Conservation (phyloP, 2,888 invertebrate genomes). For the Omphaloscelis lunosa region DNA sequence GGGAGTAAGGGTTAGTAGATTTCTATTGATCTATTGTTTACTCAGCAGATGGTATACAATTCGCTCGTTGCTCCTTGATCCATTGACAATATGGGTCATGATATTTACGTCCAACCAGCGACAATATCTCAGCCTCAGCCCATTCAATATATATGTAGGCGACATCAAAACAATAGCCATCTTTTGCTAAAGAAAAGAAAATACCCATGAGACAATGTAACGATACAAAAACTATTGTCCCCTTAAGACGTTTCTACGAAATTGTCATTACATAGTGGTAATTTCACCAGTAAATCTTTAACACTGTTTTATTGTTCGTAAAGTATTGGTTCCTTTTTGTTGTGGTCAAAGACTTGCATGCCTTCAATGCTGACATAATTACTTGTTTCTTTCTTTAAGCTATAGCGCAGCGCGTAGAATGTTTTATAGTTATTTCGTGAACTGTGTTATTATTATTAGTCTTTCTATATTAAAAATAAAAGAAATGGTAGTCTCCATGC, state of each 20-base stretch:
- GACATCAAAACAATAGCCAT: constrained; percentile 46
- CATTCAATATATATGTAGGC: constrained; percentile 34
- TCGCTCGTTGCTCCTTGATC: constrained; percentile 84
- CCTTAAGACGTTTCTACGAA: constrained; percentile 63
- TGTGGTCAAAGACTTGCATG: constrained; percentile 22
- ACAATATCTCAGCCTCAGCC: constrained; percentile 46
- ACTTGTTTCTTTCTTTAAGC: not conserved
- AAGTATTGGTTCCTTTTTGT: constrained; percentile 18
- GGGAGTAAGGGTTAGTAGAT: constrained; percentile 86
- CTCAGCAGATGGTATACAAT: constrained; percentile 82
- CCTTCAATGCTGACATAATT: constrained; percentile 8
- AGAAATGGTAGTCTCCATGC: not conserved
- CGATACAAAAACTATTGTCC: constrained; percentile 35
- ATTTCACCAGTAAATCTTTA: constrained; percentile 71
- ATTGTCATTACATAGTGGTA: constrained; percentile 67
- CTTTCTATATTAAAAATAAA: not conserved
- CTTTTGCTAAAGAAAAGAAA: constrained; percentile 31
- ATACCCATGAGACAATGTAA: constrained; percentile 34
- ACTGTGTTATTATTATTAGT: not conserved
- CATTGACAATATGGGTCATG: constrained; percentile 84
- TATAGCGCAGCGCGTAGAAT: not conserved
- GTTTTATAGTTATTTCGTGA: not conserved
- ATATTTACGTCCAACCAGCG: constrained; percentile 61
- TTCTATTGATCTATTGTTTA: constrained; percentile 79
- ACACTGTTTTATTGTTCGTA: constrained; percentile 24